Conservation (phyloP, 2,888 invertebrate genomes). For the Diaperis boleti region DNA sequence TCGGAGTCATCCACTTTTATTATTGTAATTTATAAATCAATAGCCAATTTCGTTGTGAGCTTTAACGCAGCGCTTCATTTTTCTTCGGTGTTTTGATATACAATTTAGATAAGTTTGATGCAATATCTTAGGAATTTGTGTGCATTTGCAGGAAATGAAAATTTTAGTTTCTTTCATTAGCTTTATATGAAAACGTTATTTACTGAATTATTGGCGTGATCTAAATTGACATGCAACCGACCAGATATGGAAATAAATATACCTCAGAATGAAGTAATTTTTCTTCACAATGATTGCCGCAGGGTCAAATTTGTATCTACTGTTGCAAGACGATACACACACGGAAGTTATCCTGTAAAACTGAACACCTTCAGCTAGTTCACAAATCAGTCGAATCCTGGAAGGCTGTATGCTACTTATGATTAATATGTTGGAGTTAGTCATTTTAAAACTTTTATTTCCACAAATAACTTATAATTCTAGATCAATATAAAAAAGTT, state of each 20-base stretch:
- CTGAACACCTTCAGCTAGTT: not conserved
- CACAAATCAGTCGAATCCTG: too few relatives aligned
- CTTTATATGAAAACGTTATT: not conserved
- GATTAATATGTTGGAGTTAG: too few relatives aligned
- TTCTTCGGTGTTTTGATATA: not conserved
- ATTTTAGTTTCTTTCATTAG: not conserved
- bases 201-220: not conserved
- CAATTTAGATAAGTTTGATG: not conserved
- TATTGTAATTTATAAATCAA: conserved; percentile 19
- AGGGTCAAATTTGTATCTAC: not conserved
- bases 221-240: not conserved
- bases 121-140: not conserved
- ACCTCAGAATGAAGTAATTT: not conserved
- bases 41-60: conserved; percentile 1
- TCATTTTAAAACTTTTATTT: too few relatives aligned
- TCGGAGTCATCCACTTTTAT: conserved; percentile 11
- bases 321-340: not conserved
- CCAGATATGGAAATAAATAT: not conserved
- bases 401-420: too few relatives aligned
- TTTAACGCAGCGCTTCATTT: not conserved
- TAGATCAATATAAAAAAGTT: too few relatives aligned
- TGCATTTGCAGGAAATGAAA: not conserved
- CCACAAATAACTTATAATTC: too few relatives aligned
- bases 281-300: not conserved
- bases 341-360: not conserved